A percentile compares a stretch with the other conserved stretches of the same genome.
phyloP scores from a whole-genome alignment of 2,888 invertebrate species.

The Antheraea yamamai region DNA sequence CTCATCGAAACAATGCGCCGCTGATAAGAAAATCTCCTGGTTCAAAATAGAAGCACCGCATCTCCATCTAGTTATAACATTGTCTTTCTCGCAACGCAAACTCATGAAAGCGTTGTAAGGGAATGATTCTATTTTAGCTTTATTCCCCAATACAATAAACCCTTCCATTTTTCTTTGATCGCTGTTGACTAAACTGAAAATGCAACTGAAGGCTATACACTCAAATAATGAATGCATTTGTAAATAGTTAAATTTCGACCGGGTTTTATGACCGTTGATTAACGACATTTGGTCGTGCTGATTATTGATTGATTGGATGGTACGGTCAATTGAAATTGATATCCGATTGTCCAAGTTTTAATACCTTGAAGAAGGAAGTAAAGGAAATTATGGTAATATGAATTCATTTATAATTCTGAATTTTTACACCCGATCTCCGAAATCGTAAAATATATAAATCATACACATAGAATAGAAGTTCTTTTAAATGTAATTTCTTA shows the following conservation, averaged over 20 bases:
- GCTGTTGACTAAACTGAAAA: conserved; percentile 7
- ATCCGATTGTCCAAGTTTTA: not conserved
- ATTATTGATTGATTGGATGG: conserved; percentile 14
- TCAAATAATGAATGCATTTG: conserved; percentile 17
- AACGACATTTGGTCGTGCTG: conserved; percentile 19
- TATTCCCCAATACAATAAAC: conserved; percentile 34
- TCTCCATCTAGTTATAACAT: conserved; percentile 15
- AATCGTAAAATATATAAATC: too few species aligned
- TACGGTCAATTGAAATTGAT: not conserved
- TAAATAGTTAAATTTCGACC: conserved; percentile 13
- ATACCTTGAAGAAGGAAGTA: not conserved
- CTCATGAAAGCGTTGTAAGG: conserved; percentile 38
- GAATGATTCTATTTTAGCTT: conserved; percentile 27
- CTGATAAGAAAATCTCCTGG: conserved; percentile 41
- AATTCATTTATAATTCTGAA: too few species aligned
- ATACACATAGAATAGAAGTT: too few species aligned
- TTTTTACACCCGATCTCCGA: too few species aligned
- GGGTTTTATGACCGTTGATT: conserved; percentile 17
- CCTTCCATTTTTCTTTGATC: conserved; percentile 27
- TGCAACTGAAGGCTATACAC: conserved; percentile 13
- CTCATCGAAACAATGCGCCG: conserved; percentile 41
- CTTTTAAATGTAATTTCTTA: too few species aligned
- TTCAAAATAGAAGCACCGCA: conserved; percentile 52
- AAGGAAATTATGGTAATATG: not conserved
- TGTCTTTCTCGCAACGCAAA: conserved; percentile 23